Evolutionary conservation across 2,888 invertebrate species (phyloP).

Genomic region (Dicroscelio sp.): DNA sequence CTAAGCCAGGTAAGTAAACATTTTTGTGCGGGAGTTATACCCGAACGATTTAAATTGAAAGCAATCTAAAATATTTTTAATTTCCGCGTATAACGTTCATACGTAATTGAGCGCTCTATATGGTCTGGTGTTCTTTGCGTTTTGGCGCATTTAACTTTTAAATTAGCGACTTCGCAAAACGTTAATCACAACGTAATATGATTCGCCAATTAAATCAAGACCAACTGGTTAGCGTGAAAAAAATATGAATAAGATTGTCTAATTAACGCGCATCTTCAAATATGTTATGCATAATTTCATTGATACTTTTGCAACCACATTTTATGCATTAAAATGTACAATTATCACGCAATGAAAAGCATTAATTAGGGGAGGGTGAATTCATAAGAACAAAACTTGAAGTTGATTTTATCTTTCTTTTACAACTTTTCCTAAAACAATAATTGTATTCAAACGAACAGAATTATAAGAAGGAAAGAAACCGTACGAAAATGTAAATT

Average conservation of each 20-base stretch:
- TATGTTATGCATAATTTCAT: conserved; percentile 46
- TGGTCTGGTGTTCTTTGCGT: conserved; percentile 31
- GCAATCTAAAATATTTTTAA: background rate
- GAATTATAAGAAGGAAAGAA: too few species aligned
- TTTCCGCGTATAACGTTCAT: background rate
- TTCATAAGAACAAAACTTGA: too few species aligned
- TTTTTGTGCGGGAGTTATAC: too few species aligned
- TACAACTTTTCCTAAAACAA: too few species aligned
- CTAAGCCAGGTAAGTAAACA: too few species aligned
- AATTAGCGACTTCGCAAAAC: conserved; percentile 73
- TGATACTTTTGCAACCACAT: conserved; percentile 2
- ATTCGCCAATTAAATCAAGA: conserved; percentile 71
- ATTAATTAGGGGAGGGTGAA: too few species aligned
- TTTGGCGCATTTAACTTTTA: conserved; percentile 73
- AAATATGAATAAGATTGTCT: conserved; percentile 39
- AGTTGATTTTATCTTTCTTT: too few species aligned
- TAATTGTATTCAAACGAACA: too few species aligned
- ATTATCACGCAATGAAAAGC: too few species aligned
- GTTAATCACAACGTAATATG: conserved; percentile 68
- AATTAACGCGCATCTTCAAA: conserved; percentile 51
- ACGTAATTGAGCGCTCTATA: conserved; percentile 38
- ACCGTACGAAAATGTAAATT: too few species aligned
- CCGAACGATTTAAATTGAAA: too few species aligned
- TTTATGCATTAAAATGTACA: background rate
- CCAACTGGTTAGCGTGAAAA: conserved; percentile 64